Conservation (phyloP, 1,140 invertebrate species). For the Venustaconcha ellipsiformis region DNA sequence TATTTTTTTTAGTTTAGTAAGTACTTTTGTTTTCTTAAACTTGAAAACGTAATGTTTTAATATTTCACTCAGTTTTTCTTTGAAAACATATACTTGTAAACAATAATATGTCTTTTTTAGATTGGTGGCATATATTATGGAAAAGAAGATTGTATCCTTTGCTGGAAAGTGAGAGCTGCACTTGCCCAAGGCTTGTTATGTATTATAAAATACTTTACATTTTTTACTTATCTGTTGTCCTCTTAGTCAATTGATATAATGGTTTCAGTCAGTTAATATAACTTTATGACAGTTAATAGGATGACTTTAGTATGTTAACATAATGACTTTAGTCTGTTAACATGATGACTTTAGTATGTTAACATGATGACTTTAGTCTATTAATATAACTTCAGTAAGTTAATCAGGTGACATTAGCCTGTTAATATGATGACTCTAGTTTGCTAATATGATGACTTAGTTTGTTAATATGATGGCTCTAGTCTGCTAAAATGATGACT, state of each 20-base stretch:
- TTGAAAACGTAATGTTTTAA: neutral
- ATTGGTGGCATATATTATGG: slow-evolving; percentile 61
- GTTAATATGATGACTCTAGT: no score
- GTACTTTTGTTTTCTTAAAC: neutral
- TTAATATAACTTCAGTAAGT: no score
- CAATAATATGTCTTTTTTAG: slow-evolving; percentile 37
- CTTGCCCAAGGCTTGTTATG: slow-evolving; percentile 8
- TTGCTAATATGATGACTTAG: no score
- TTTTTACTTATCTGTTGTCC: neutral
- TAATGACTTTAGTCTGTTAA: no score
- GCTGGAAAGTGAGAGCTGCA: neutral
- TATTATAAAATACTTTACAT: neutral
- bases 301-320: no score
- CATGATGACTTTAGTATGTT: no score
- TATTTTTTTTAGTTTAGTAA: no score
- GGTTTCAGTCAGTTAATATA: neutral
- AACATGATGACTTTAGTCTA: no score
- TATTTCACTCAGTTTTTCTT: neutral
- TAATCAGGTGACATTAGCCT: no score
- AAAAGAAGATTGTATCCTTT: slow-evolving; percentile 63
- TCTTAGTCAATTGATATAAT: neutral
- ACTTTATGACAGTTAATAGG: neutral
- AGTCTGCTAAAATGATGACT: no score
- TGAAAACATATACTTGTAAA: neutral
- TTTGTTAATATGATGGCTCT: no score